Conservation (phyloP, 1,140 invertebrate genomes). For the Hylyphantes graminicola region DNA sequence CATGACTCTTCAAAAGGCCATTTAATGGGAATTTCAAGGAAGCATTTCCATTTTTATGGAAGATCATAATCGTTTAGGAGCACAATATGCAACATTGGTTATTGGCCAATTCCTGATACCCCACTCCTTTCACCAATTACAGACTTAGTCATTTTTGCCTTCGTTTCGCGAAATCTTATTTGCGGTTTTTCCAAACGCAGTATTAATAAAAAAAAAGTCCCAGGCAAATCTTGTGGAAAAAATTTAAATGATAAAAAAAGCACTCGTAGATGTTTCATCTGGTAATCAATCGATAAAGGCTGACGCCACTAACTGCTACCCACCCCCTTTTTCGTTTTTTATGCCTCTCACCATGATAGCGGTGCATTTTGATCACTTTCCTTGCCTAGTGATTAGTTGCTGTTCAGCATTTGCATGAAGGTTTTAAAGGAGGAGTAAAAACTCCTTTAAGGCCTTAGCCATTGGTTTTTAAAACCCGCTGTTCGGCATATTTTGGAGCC, state of each 20-base stretch:
- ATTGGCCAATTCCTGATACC: background rate
- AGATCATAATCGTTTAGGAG: too few relatives aligned
- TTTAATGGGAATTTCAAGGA: too few relatives aligned
- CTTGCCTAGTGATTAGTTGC: constrained; percentile 54
- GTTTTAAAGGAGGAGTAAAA: constrained; percentile 57
- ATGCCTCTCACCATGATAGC: constrained; percentile 1
- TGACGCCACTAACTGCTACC: constrained; percentile 43
- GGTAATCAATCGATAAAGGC: constrained; percentile 57
- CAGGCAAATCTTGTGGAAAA: constrained; percentile 26
- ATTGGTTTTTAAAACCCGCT: constrained; percentile 59
- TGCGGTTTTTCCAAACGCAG: constrained; percentile 32
- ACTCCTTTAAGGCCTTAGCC: constrained; percentile 55
- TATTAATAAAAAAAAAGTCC: constrained; percentile 17
- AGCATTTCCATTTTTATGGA: too few relatives aligned
- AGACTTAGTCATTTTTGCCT: constrained; percentile 29
- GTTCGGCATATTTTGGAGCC: constrained; percentile 49
- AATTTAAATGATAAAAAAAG: constrained; percentile 48
- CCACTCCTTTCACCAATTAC: background rate
- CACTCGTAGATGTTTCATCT: constrained; percentile 54
- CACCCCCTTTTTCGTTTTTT: background rate
- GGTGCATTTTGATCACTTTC: constrained; percentile 52
- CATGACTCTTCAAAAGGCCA: too few relatives aligned
- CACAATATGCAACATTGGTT: too few relatives aligned
- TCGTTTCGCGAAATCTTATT: constrained; percentile 29
- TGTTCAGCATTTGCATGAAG: constrained; percentile 55